A percentile compares a stretch with the other conserved stretches of the same genome.
Evolutionary conservation across 2,888 invertebrate genomes (phyloP).

Genomic region (Caenorhabditis plicata): DNA sequence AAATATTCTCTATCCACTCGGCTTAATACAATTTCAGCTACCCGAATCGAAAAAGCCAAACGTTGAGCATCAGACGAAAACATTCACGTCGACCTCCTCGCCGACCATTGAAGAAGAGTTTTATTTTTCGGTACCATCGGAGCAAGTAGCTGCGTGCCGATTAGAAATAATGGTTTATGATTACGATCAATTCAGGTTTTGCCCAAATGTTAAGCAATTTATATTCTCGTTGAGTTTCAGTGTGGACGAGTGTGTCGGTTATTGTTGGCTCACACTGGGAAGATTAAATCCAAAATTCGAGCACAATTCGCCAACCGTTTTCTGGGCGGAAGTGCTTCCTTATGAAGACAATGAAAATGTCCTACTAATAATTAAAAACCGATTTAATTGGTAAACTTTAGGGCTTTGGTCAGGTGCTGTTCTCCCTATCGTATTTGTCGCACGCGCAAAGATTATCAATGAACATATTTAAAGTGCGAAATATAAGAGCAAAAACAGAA

Average conservation of each 20-base stretch:
- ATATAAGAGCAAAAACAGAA: conserved; percentile 65
- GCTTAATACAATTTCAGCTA: conserved; percentile 4
- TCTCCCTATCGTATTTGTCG: conserved; percentile 71
- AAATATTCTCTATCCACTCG: neutral
- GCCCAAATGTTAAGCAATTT: neutral
- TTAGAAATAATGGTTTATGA: conserved; percentile 63
- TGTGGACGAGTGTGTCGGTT: conserved; percentile 64
- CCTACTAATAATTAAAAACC: no score
- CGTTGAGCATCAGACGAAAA: conserved; percentile 56
- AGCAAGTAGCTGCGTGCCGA: conserved; percentile 48
- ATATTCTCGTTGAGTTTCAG: no score
- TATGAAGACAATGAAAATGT: conserved; percentile 51
- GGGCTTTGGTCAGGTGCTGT: conserved; percentile 71
- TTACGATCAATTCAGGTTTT: conserved; percentile 61
- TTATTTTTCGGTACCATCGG: conserved; percentile 60
- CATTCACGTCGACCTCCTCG: conserved; percentile 51
- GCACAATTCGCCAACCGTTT: conserved; percentile 54
- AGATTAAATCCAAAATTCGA: conserved; percentile 50
- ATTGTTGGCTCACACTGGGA: conserved; percentile 60
- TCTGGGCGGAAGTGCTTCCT: conserved; percentile 65
- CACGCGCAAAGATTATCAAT: conserved; percentile 72
- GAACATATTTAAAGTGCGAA: conserved; percentile 72
- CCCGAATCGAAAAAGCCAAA: conserved; percentile 44
- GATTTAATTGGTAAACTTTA: conserved; percentile 26
- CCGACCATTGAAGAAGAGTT: conserved; percentile 62